phyloP scores from a whole-genome alignment of 2,113 vertebrate genomes.

The Menidia beryllina region DNA sequence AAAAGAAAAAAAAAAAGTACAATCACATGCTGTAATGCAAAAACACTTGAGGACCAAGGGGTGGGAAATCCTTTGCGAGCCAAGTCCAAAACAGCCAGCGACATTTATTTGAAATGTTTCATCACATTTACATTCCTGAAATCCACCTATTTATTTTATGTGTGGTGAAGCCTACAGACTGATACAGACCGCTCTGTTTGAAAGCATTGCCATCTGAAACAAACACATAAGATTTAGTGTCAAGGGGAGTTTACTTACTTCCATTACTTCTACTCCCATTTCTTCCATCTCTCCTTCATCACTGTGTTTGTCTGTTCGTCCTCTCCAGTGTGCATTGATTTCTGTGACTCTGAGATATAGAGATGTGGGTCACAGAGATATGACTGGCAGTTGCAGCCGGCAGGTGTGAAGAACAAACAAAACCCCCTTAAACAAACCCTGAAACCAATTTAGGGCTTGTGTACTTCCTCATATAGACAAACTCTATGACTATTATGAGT shows the following conservation, averaged over 20 bases:
- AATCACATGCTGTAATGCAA: too few relatives aligned
- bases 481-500: constrained; percentile 63
- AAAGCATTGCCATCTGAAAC: too few relatives aligned
- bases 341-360: constrained; percentile 68
- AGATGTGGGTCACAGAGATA: constrained; percentile 64
- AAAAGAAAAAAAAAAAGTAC: too few relatives aligned
- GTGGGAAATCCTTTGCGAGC: too few relatives aligned
- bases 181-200: too few relatives aligned
- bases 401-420: constrained; percentile 76
- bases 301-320: constrained; percentile 62
- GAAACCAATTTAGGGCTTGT: constrained; percentile 77
- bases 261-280: constrained; percentile 31
- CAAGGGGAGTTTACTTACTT: too few relatives aligned
- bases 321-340: constrained; percentile 66
- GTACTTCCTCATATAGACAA: constrained; percentile 71
- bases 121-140: constrained; percentile 1
- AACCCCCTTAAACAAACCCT: constrained; percentile 70
- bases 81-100: too few relatives aligned
- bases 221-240: too few relatives aligned
- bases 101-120: neutral
- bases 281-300: constrained; percentile 48
- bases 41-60: too few relatives aligned
- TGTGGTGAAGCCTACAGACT: constrained; percentile 47
- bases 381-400: constrained; percentile 68
- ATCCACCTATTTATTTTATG: constrained; percentile 12